A percentile compares a stretch with the other conserved stretches of the same genome.
Conservation (phyloP, 92 coral and sea anemone species). For the Bergia sp. region DNA sequence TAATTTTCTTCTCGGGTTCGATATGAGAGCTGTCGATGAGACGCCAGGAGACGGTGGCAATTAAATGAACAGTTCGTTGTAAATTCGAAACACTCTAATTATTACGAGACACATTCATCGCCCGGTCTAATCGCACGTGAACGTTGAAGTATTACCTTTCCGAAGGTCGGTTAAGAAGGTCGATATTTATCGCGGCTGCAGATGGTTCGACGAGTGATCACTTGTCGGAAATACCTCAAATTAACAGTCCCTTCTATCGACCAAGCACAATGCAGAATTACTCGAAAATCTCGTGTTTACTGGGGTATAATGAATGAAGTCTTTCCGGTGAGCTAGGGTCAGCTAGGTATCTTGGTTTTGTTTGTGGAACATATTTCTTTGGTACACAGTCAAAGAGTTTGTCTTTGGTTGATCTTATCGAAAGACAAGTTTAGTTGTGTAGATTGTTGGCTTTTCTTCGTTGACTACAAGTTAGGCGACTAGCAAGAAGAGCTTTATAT, state of each 20-base stretch:
- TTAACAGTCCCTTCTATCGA: conserved; percentile 38
- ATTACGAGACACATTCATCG: not conserved
- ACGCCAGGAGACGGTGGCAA: not conserved
- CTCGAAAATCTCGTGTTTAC: not conserved
- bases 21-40: not conserved
- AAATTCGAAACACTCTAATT: not conserved
- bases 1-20: not conserved
- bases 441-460: not conserved
- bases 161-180: conserved; percentile 23
- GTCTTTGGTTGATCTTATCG: not conserved
- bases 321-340: not conserved
- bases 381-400: not conserved
- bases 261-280: conserved; percentile 20
- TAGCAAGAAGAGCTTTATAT: not conserved
- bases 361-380: not conserved
- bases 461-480: not conserved
- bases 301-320: not conserved
- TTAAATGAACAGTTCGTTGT: not conserved
- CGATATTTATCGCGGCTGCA: conserved; percentile 43
- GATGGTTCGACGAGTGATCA: conserved; percentile 38
- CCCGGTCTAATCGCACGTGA: conserved; percentile 24
- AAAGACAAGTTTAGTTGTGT: not conserved
- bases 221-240: conserved; percentile 41
- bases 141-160: conserved; percentile 29
- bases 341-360: not conserved